phyloP scores from a whole-genome alignment of 2,113 vertebrate species.

The Macaca nemestrina region DNA sequence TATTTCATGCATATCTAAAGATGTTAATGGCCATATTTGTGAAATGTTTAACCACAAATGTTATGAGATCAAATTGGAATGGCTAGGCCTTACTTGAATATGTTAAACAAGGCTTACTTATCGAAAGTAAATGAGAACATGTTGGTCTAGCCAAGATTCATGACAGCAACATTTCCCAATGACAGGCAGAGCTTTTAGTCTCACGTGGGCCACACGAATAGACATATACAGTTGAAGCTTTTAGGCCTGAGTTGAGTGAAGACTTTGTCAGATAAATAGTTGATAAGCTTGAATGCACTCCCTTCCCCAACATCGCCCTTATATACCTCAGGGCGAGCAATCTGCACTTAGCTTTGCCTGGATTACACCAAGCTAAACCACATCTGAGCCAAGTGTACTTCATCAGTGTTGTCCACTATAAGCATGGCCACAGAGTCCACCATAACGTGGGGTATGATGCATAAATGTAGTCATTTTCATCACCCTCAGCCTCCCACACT shows the following conservation, averaged over 20 bases:
- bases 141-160: neutral
- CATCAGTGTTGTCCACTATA: neutral
- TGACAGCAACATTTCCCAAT: neutral
- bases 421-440: neutral
- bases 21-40: neutral
- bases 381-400: neutral
- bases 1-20: neutral
- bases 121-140: neutral
- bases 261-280: neutral
- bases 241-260: neutral
- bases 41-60: neutral
- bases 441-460: rapidly evolving
- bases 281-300: neutral
- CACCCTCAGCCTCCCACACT: neutral
- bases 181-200: neutral
- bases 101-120: neutral
- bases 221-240: neutral
- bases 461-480: neutral
- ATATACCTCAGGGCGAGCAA: neutral
- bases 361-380: neutral
- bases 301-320: neutral
- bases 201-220: neutral
- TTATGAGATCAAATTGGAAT: neutral
- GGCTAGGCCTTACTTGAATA: neutral
- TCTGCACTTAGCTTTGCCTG: neutral